Percentiles rank a stretch among this genome's conserved stretches.
Evolutionary conservation across 2,113 vertebrate genomes (phyloP).

Genomic region (Bettongia penicillata): DNA sequence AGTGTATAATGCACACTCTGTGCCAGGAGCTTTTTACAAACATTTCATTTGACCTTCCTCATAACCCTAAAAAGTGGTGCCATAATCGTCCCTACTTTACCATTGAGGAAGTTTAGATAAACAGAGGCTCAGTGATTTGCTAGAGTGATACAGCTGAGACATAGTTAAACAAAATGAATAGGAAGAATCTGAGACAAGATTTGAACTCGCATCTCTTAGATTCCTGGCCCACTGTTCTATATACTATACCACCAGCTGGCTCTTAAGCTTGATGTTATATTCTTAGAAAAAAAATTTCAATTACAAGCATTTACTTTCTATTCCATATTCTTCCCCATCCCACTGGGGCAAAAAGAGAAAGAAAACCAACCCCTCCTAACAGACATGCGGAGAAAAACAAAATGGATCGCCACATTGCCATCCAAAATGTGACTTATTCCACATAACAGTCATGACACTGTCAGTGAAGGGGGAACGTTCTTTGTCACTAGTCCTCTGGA

Average conservation of each 20-base stretch:
- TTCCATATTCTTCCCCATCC: neutral
- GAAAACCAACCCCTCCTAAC: too few species aligned
- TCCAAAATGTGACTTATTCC: neutral
- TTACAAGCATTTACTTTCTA: neutral
- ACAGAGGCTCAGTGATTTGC: neutral
- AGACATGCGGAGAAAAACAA: neutral
- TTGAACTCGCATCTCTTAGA: too few species aligned
- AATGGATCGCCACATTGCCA: neutral
- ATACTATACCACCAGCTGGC: neutral
- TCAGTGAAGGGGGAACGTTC: neutral
- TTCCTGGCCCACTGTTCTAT: neutral
- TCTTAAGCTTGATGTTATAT: neutral
- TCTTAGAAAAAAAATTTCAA: neutral
- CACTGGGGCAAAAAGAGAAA: neutral
- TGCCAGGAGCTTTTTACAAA: neutral
- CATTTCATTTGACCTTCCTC: neutral
- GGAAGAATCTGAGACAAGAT: neutral
- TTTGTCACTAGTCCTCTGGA: neutral
- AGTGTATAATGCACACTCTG: neutral
- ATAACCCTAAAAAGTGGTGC: neutral
- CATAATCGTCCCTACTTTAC: neutral
- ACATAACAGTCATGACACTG: neutral
- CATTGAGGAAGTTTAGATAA: neutral
- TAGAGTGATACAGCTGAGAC: neutral
- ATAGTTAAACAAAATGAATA: neutral